Evolutionary conservation across 2,113 vertebrate species (phyloP), one percentile per base, ranked within the genome.

Genomic region (Heloderma charlesbogerti): DNA sequence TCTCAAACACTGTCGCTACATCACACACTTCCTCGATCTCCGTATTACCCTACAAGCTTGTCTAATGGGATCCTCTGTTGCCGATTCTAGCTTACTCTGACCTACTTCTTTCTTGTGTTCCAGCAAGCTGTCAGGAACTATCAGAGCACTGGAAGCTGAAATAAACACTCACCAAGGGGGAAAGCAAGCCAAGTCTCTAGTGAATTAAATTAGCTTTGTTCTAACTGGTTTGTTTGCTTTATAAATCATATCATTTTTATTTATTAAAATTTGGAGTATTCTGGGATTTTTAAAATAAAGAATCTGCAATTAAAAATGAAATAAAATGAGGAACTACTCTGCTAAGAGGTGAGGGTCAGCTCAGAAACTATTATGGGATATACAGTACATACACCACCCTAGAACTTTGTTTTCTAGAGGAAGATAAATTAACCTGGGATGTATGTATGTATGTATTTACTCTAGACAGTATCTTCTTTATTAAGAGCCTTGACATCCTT

Each of bases 71-170:
- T 97, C 96, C 96, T 98, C 96, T 95, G 91, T 93, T 96, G 96
- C 96, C 94, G 95, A 97, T 96, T 96, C 92, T 87, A n/a, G 96
- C 93, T 97, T 96, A 95, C 94, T 95, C 94, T 97, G 97, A 96
- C 96, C 96, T 95, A 96, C 94, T 97, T 97, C 95, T 96, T 97
- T 96, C 92, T 94, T 94, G 84, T 94, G 95, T 96, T 96, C 96
- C 95, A 95, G 96, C 94, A 96, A 98, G 95, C 95, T 95, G 95
- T 97, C 95, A 92, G 93, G 93, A 97, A 94, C 95, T 95, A 94
- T 97, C 93, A 96, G 96, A 96, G 95, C 94, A 94, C 89, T 93
- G 93, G 95, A 95, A 97, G 93, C 95, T 97, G 96, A 97, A 97
- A 96, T 94, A 96, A 97, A 95, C 94, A 95, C 95, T 96, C 94